Percentiles rank a stretch among this genome's conserved stretches.
Evolutionary conservation across 2,113 vertebrate species (phyloP).

Genomic region (Sakesphorus luctuosus): DNA sequence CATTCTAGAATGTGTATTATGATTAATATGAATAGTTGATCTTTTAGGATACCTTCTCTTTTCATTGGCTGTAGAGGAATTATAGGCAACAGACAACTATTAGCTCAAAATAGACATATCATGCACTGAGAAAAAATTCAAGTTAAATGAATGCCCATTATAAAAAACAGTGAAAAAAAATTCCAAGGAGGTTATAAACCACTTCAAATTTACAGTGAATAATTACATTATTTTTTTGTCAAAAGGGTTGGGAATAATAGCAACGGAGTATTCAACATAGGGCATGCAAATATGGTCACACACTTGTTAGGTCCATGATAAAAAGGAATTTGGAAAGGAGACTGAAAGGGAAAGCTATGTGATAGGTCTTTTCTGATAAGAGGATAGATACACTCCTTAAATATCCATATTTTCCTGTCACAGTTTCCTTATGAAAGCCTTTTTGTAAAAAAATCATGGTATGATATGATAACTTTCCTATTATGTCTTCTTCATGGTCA

Average conservation of each 20-base stretch:
- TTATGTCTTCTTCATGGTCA: not conserved
- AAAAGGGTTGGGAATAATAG: not conserved
- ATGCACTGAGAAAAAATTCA: not conserved
- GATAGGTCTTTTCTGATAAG: not conserved
- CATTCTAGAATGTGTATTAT: not conserved
- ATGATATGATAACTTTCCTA: not conserved
- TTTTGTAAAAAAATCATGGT: not conserved
- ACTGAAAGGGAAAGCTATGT: not conserved
- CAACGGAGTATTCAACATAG: not conserved
- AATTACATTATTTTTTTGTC: not conserved
- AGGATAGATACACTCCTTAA: not conserved
- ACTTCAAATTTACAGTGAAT: not conserved
- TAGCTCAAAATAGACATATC: not conserved
- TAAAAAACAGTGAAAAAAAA: not conserved
- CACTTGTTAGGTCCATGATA: not conserved
- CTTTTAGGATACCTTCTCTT: not conserved
- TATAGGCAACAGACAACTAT: not conserved
- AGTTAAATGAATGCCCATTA: not conserved
- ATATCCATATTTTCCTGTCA: not conserved
- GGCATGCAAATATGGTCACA: rapidly evolving
- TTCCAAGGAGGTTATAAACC: not conserved
- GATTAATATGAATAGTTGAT: not conserved
- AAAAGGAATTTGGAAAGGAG: not conserved
- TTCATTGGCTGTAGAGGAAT: not conserved
- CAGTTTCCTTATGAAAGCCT: not conserved